Evolutionary conservation across 2,113 vertebrate species (phyloP).

Genomic region (Bujurquina vittata): DNA sequence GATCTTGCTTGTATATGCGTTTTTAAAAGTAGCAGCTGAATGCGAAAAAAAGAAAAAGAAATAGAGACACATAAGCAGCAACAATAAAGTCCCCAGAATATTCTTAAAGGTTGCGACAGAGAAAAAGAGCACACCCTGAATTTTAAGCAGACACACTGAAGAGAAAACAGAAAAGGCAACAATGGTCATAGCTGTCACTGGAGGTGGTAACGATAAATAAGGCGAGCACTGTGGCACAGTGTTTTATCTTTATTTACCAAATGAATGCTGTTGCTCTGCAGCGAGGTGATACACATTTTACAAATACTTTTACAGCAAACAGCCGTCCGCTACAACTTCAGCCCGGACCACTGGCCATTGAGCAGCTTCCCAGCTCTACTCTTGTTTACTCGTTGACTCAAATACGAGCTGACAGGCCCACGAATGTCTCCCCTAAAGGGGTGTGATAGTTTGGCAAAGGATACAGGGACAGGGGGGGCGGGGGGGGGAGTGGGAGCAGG

Average conservation of each 20-base stretch:
- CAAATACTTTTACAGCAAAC: slow-evolving; percentile 14
- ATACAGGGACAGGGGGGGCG: not conserved
- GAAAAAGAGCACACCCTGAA: not conserved
- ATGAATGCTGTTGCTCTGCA: slow-evolving; percentile 5
- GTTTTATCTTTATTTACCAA: slow-evolving; percentile 34
- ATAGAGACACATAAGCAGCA: not conserved
- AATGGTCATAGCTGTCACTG: slow-evolving; percentile 12
- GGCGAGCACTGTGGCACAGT: not conserved
- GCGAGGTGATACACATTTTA: slow-evolving; percentile 3
- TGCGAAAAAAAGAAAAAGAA: not conserved
- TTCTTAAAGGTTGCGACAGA: slow-evolving; percentile 1
- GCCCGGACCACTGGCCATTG: not conserved
- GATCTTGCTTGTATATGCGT: not conserved
- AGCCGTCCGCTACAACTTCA: not conserved
- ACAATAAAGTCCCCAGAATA: slow-evolving; percentile 6
- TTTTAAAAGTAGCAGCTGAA: not conserved
- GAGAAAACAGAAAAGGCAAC: slow-evolving; percentile 25
- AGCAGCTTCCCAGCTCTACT: slow-evolving; percentile 23
- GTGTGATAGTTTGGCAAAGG: slow-evolving; percentile 46
- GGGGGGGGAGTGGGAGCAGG: too few species aligned
- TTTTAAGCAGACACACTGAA: slow-evolving; percentile 15
- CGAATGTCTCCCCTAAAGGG: slow-evolving; percentile 54
- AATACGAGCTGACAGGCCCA: slow-evolving; percentile 65
- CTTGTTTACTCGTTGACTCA: slow-evolving; percentile 57
- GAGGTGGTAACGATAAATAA: slow-evolving; percentile 61